Evolutionary conservation across 2,888 invertebrate genomes (phyloP), one percentile per base, ranked within the genome.

Genomic region (Cheilosia scutellata): DNA sequence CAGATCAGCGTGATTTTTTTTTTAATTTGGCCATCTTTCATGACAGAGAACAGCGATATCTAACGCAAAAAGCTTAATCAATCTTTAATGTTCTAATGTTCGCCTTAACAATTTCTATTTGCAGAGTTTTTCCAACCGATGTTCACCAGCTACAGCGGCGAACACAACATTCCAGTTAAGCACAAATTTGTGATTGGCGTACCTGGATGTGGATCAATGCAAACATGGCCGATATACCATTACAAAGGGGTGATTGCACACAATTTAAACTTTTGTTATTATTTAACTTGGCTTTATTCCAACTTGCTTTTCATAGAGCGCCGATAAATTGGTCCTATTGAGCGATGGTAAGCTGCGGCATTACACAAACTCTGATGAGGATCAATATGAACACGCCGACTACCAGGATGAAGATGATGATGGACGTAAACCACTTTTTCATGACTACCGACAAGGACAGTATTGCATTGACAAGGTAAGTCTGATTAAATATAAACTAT

Each of bases 381-480:
- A 90, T 51, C 82, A 72, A 49, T 89, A 90, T 29, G 88, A 89
- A 20, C 88, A 88, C 16, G 70, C 89, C 0, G 91, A 92, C 20
- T 91, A 92, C 55, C 94, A 93, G 27, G 90, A 92, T 6, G 90
- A 92, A 65, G 93, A 93, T 25, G 93, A 93, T 66, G 93, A 93
- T 89, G 89, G 88, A 3, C 87, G 89, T 5, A 89, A 94, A 90
- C 93, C 94, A 66, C 91, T 94, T 3, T 95, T 94, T 82, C 94
- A 96, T 89, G 96, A 96, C 90, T 96, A 96, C 90, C 93, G 94
- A 20, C 95, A 94, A 87, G 95, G 96, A 51, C 95, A 96, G 91
- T 97, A 97, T 91, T 97, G 97, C 90, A 94, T 96, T 89, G 97
- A 97, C 90, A 96, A 95, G 93, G 96, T 96, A 76, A 27, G 74